phyloP scores from a whole-genome alignment of 2,797 vertebrate genomes.

The Vultur gryphus region DNA sequence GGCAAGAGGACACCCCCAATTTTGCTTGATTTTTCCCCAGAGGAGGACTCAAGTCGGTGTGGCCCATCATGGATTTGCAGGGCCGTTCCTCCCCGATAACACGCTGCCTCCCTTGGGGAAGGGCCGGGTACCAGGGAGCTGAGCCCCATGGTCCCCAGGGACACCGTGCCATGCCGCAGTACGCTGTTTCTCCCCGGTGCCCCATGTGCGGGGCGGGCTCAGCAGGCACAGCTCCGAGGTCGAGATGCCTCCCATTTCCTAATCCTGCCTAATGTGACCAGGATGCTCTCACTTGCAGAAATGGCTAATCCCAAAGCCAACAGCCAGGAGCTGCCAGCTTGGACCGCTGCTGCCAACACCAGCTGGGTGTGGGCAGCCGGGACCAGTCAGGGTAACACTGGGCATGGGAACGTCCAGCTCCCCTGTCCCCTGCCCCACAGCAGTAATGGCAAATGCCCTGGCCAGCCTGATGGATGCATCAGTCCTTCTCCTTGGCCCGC shows the following conservation, averaged over 20 bases:
- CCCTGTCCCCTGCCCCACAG: neutral
- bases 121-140: neutral
- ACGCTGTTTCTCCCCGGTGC: neutral
- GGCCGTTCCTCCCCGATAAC: neutral
- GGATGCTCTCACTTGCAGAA: neutral
- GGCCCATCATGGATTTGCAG: neutral
- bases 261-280: neutral
- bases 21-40: neutral
- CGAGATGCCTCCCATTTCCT: neutral
- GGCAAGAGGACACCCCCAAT: neutral
- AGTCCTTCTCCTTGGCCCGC: neutral
- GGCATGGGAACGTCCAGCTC: neutral
- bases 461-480: neutral
- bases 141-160: neutral
- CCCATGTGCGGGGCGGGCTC: neutral
- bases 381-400: rapidly evolving
- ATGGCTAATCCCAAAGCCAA: neutral
- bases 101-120: neutral
- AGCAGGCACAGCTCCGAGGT: rapidly evolving
- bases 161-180: rapidly evolving
- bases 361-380: neutral
- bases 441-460: neutral
- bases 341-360: rapidly evolving
- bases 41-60: neutral
- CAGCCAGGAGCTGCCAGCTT: neutral